These are phyloP conservation scores for Agriopis leucophaearia DNA, from an alignment of 2,888 invertebrate genomes.

Conservation along the genomic window DNA sequence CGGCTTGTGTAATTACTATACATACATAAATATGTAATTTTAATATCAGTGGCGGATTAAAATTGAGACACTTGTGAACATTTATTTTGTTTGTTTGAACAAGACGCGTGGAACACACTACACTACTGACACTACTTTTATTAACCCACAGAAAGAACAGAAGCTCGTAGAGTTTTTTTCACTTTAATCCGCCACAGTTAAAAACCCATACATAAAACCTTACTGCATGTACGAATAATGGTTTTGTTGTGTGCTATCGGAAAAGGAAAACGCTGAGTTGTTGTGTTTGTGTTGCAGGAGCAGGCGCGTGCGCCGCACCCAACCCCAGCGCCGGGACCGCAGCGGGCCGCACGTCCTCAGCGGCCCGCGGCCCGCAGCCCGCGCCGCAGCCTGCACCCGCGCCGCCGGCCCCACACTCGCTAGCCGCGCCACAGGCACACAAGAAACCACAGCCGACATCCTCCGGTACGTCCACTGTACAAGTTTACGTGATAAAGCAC, in stretches of 20 bases:
- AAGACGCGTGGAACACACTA: not conserved
- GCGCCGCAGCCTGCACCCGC: conserved; percentile 42
- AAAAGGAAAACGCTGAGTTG: not conserved
- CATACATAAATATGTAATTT: conserved; percentile 2
- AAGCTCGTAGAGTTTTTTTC: not conserved
- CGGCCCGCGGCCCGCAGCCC: conserved; percentile 33
- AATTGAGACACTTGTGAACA: conserved; percentile 16
- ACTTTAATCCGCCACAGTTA: conserved; percentile 2
- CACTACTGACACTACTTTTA: not conserved
- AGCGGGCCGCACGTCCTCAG: conserved; percentile 31
- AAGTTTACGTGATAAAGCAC: too few species aligned
- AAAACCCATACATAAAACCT: not conserved
- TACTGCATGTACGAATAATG: not conserved
- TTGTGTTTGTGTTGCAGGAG: conserved; percentile 38
- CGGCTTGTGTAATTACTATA: not conserved
- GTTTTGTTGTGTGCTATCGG: not conserved
- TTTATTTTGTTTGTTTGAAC: not conserved
- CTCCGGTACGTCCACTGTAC: conserved; percentile 63
- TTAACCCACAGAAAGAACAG: not conserved
- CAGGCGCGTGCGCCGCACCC: conserved; percentile 41
- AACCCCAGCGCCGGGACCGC: conserved; percentile 39
- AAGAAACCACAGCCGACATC: conserved; percentile 71
- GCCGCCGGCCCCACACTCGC: conserved; percentile 38
- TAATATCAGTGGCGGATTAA: conserved; percentile 22
- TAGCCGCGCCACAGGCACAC: conserved; percentile 42